These are phyloP conservation scores for Bubo scandiacus DNA, from an alignment of 2,113 vertebrate species.

Conservation along the genomic window DNA sequence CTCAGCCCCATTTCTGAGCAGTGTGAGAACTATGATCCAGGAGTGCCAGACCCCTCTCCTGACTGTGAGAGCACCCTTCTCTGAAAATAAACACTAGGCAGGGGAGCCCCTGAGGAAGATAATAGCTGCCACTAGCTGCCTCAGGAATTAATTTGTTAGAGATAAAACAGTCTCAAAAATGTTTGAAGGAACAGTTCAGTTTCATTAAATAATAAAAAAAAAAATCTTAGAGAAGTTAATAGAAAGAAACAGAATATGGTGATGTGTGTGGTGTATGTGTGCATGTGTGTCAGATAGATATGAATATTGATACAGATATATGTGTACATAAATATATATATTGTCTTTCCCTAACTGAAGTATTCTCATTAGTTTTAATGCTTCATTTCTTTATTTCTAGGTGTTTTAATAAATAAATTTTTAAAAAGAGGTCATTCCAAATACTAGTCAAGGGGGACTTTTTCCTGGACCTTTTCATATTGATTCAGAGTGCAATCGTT, in stretches of 20 bases:
- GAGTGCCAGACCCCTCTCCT: not conserved
- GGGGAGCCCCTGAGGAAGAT: not conserved
- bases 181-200: not conserved
- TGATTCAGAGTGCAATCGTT: not conserved
- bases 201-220: not conserved
- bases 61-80: not conserved
- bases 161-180: not conserved
- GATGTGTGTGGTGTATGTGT: not conserved
- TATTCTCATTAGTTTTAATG: not conserved
- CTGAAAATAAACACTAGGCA: not conserved
- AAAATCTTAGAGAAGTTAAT: not conserved
- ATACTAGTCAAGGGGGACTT: not conserved
- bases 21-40: not conserved
- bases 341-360: not conserved
- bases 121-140: not conserved
- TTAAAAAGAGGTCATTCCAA: not conserved
- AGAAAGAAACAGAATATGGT: not conserved
- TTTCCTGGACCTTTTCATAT: not conserved
- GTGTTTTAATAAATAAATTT: not conserved
- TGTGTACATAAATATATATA: not conserved
- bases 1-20: not conserved
- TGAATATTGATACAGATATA: not conserved
- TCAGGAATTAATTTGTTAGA: not conserved
- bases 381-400: not conserved
- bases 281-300: not conserved